Base-by-base conservation (phyloP, 2,113 vertebrate genomes). In the Suncus etruscus region DNA sequence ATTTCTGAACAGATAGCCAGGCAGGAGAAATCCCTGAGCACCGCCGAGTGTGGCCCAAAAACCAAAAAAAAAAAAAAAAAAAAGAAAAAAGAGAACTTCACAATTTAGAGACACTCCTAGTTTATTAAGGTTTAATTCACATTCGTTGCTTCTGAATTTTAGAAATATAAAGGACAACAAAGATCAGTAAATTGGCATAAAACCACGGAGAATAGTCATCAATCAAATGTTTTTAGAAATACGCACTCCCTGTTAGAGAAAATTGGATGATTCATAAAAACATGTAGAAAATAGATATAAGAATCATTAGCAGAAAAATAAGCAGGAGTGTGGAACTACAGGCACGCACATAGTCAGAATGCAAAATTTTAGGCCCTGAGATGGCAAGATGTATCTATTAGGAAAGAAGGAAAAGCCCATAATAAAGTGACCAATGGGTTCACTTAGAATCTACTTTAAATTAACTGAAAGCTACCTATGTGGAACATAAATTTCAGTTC, bases 91-190 rank as follows among this genome's bases (percentile, higher is more conserved):
- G 51, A 69, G 82, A 89, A 78, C 14, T 9, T 58, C 8, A 29
- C 3, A 83, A 65, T 73, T 79, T 4, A 66, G 50, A 68, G 84
- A 87, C 20, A 1, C 25, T 66, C 4, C 1, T 1, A 25, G 78
- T 39, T 92, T 20, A 20, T 72, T 10, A 22, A 70, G 94, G 24
- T 72, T 79, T 78, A 89, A 29, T 0, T 87, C 31, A 93, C 94
- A 95, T 91, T 86, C 86, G 25, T 58, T 70, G 85, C 66, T 72
- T 83, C 79, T 93, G 81, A 31, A 72, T 29, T 89, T 83, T 2
- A 31, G 61, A 93, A 85, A 77, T 70, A 47, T 87, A 96, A 96
- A 95, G 91, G 90, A 54, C 91, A 95, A 79, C 1, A 1, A 48
- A 96, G 78, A 84, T 11, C 61, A 79, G 73, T 20, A 8, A 25